phyloP scores from a whole-genome alignment of 2,888 invertebrate species.

The Formica aserva region DNA sequence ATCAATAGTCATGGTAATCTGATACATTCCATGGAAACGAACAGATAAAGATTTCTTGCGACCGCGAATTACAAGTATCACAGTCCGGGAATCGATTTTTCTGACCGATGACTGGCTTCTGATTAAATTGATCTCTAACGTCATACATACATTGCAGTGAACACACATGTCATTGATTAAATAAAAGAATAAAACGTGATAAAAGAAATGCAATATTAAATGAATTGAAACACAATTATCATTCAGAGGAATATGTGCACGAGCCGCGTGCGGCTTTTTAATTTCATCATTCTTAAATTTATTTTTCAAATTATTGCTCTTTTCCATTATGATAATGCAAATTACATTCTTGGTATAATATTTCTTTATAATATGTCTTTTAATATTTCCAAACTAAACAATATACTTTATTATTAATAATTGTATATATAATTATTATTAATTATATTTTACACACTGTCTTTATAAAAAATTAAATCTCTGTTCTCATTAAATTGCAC shows the following conservation, averaged over 20 bases:
- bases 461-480: background rate
- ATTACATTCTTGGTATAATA: background rate
- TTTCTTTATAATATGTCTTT: background rate
- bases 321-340: background rate
- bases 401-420: background rate
- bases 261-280: background rate
- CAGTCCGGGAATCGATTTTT: slow-evolving; percentile 20
- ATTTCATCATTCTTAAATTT: background rate
- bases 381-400: background rate
- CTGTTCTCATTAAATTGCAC: background rate
- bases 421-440: background rate
- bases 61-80: slow-evolving; percentile 6
- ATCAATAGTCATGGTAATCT: background rate
- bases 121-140: slow-evolving; percentile 29
- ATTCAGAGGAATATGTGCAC: background rate
- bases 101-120: background rate
- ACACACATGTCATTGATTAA: background rate
- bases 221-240: background rate
- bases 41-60: slow-evolving; percentile 1
- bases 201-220: background rate
- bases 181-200: background rate
- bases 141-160: slow-evolving; percentile 3
- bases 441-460: background rate
- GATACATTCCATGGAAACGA: background rate
- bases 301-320: background rate